A percentile compares a stretch with the other conserved stretches of the same genome.
Evolutionary conservation across 2,888 invertebrate species (phyloP).

Genomic region (Catocala nupta): DNA sequence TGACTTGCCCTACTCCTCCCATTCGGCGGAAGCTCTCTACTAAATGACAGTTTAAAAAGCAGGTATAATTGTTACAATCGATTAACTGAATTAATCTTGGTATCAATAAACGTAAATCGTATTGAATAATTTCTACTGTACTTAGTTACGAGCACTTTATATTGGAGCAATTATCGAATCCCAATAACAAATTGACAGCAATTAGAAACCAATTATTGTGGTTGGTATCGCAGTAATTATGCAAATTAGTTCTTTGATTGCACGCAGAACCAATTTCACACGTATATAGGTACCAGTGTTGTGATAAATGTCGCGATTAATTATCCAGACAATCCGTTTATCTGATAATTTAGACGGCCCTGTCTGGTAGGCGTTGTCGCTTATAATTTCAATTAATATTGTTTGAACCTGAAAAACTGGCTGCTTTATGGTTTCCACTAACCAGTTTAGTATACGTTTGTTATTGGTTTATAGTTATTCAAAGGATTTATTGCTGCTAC

Average conservation of each 20-base stretch:
- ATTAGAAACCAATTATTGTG: slow-evolving; percentile 72
- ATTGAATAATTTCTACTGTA: slow-evolving; percentile 20
- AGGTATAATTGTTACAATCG: too few species aligned
- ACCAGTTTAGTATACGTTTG: slow-evolving; percentile 22
- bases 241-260: slow-evolving; percentile 75
- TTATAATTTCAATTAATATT: slow-evolving; percentile 43
- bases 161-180: slow-evolving; percentile 42
- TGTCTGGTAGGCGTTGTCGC: slow-evolving; percentile 36
- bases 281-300: slow-evolving; percentile 34
- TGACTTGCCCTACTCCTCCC: too few species aligned
- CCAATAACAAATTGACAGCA: slow-evolving; percentile 73
- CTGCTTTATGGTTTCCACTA: slow-evolving; percentile 18
- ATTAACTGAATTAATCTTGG: slow-evolving; percentile 1
- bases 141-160: slow-evolving; percentile 32
- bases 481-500: slow-evolving; percentile 1
- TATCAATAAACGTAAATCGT: slow-evolving; percentile 5
- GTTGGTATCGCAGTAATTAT: slow-evolving; percentile 66
- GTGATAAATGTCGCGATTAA: slow-evolving; percentile 64
- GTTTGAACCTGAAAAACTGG: slow-evolving; percentile 23
- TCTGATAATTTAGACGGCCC: slow-evolving; percentile 38
- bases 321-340: slow-evolving; percentile 53
- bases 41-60: too few species aligned
- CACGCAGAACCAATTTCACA: slow-evolving; percentile 64
- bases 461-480: not conserved
- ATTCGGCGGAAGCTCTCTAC: too few species aligned